Evolutionary conservation across 2,113 vertebrate species (phyloP), one percentile per base, ranked within the genome.

Genomic region (Jaculus jaculus): DNA sequence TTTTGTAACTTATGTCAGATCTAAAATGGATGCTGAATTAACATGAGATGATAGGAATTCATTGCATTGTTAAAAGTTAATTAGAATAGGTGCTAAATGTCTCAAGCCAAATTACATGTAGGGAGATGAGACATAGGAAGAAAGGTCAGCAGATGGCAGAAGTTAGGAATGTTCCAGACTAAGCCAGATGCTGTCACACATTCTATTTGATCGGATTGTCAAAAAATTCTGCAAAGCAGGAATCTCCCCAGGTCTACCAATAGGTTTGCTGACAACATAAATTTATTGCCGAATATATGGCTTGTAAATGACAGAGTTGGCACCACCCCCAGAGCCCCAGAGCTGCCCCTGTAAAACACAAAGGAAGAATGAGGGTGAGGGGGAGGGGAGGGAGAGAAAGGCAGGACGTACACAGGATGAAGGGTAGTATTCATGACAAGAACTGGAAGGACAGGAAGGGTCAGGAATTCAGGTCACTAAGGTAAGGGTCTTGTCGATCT

Each of bases 201-300:
- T 47, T 1, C 17, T 26, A 28, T 83, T 78, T 83, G 23, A 93
- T 61, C 75, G 78, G 75, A 34, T 82, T 5, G 2, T 37, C 47
- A 47, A 9, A 15, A 85, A 71, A 16, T 73, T 54, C 60, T 74
- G 28, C 51, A 69, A 66, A 26, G 28, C 11, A 54, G 15, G 12
- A 5, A 32, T 54, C 51, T 39, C 28, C 72, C 21, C 12, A 34
- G 66, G 24, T n/a, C 7, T 78, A 20, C 39, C 23, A 23, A 7
- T 51, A 51, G 74, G 24, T 8, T 69, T 91, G 74, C 47, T 37
- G 8, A n/a, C 61, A 73, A 17, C 28, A 39, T 87, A 18, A 20
- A 60, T 8, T 51, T n/a, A 0, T 28, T 54, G 18, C 47, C 34
- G 7, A 9, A 51, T 17, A 16, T 3, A 7, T 5, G 30, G 34